Conservation (phyloP, 2,113 vertebrate species). For the Orthonyx spaldingii region DNA sequence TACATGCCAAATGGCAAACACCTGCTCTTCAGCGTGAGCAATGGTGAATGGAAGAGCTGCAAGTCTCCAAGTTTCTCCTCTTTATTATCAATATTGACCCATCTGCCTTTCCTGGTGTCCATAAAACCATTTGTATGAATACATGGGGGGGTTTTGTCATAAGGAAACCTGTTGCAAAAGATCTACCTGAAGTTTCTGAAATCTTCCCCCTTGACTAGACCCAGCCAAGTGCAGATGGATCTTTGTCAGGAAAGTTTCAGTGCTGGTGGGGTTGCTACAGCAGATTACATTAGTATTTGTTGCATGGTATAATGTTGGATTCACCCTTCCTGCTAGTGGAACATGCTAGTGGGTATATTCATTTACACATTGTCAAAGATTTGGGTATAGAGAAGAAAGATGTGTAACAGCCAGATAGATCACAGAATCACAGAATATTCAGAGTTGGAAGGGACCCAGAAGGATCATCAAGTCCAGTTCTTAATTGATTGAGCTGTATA, state of each 20-base stretch:
- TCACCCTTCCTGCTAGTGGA: not conserved
- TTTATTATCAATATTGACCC: not conserved
- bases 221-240: not conserved
- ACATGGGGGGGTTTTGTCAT: not conserved
- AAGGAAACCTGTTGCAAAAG: not conserved
- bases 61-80: not conserved
- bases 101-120: not conserved
- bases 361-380: not conserved
- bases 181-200: not conserved
- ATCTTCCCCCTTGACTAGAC: not conserved
- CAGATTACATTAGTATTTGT: not conserved
- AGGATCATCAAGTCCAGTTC: not conserved
- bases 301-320: not conserved
- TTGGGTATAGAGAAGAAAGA: not conserved
- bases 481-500: not conserved
- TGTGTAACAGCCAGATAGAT: not conserved
- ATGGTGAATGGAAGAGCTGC: not conserved
- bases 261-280: not conserved
- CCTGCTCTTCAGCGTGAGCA: not conserved
- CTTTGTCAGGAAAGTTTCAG: not conserved
- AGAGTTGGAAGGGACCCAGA: not conserved
- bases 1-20: not conserved
- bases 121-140: not conserved
- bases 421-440: not conserved
- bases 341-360: not conserved